Evolutionary conservation across 2,888 invertebrate species (phyloP).

Genomic region (Thalpophila matura): DNA sequence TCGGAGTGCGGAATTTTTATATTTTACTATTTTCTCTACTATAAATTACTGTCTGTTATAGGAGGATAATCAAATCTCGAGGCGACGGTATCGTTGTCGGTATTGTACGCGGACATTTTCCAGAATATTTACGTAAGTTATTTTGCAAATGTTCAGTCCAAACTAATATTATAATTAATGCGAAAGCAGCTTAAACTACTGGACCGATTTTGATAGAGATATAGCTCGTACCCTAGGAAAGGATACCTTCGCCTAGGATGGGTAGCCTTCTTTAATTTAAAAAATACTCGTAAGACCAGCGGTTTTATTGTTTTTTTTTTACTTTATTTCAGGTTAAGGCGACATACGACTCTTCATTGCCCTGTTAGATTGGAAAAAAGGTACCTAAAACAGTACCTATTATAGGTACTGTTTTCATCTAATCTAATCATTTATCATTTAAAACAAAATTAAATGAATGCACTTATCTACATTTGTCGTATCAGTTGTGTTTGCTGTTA

Average conservation of each 20-base stretch:
- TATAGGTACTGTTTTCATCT: too few species aligned
- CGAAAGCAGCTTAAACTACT: too few species aligned
- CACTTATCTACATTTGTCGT: too few species aligned
- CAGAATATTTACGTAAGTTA: conserved; percentile 76
- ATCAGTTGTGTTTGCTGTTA: too few species aligned
- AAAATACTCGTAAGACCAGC: neutral
- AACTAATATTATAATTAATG: too few species aligned
- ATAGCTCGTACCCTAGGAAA: too few species aligned
- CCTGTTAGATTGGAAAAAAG: conserved; percentile 63
- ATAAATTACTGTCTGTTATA: conserved; percentile 37
- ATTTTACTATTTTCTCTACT: neutral
- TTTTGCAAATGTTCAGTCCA: neutral
- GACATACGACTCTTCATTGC: conserved; percentile 71
- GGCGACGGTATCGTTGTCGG: conserved; percentile 70
- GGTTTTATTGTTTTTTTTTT: neutral
- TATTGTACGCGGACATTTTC: conserved; percentile 72
- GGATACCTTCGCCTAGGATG: too few species aligned
- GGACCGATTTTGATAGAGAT: too few species aligned
- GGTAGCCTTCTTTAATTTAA: too few species aligned
- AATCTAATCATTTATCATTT: too few species aligned
- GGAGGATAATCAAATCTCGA: conserved; percentile 49
- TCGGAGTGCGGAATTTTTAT: too few species aligned
- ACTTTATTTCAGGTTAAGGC: conserved; percentile 71
- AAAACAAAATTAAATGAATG: too few species aligned
- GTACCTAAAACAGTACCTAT: conserved; percentile 51